Evolutionary conservation across 2,888 invertebrate genomes (phyloP).

Genomic region (Pachydiplax longipennis): DNA sequence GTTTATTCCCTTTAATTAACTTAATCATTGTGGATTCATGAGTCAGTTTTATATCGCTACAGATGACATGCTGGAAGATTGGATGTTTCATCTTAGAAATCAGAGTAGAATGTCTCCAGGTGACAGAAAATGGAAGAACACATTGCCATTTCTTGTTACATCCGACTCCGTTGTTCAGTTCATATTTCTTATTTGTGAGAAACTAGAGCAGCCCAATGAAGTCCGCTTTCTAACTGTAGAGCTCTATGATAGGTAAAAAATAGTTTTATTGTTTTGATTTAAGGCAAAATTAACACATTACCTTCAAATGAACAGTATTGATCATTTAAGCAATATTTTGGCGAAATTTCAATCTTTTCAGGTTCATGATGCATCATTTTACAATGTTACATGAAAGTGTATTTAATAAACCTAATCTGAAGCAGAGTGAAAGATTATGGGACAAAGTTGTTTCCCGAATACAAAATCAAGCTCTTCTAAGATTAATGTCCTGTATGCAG

Average conservation of each 20-base stretch:
- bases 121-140: slow-evolving; percentile 2
- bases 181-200: slow-evolving; percentile 1
- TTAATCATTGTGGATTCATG: too few relatives aligned
- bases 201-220: slow-evolving; percentile 1
- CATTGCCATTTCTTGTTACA: slow-evolving; percentile 4
- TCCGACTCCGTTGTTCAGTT: neutral
- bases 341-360: neutral
- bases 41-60: neutral
- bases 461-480: slow-evolving; percentile 14
- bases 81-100: neutral
- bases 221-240: slow-evolving; percentile 13
- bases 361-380: slow-evolving; percentile 15
- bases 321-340: neutral
- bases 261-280: neutral
- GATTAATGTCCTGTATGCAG: slow-evolving; percentile 4
- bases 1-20: neutral
- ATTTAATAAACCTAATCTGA: neutral
- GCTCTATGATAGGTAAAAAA: neutral
- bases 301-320: neutral
- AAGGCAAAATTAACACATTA: neutral
- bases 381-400: slow-evolving; percentile 2
- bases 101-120: neutral
- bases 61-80: neutral
- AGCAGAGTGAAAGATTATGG: neutral
- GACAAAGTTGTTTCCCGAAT: slow-evolving; percentile 7